These are phyloP conservation scores for Holacanthella duospinosa DNA, from an alignment of 2,888 invertebrate species.

Conservation along the genomic window DNA sequence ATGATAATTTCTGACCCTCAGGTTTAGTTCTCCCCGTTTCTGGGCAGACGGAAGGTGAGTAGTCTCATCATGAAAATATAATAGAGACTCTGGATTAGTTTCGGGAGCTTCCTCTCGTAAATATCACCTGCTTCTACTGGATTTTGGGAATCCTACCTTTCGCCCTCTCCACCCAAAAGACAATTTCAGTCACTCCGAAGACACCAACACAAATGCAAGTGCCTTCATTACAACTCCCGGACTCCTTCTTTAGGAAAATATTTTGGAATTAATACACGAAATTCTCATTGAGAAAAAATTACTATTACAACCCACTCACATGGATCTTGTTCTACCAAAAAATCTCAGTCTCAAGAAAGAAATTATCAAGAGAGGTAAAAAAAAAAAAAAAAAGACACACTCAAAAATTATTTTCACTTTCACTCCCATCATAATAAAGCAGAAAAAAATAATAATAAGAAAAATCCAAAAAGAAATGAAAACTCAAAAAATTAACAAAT, in stretches of 20 bases:
- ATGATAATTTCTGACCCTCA: no score
- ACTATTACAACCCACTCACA: background rate
- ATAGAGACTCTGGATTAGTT: background rate
- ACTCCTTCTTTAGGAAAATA: no score
- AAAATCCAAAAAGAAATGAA: no score
- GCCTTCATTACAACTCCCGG: no score
- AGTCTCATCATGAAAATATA: background rate
- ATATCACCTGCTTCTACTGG: conserved; percentile 2
- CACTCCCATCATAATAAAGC: no score
- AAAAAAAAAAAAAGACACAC: background rate
- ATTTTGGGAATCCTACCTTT: background rate
- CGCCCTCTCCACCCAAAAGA: no score
- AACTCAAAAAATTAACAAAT: no score
- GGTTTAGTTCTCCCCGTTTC: no score
- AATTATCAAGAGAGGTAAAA: conserved; percentile 17
- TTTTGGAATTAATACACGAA: background rate
- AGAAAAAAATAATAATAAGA: no score
- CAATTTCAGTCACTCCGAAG: background rate
- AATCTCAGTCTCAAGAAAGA: conserved; percentile 21
- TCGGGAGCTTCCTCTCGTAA: background rate
- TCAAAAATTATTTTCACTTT: no score
- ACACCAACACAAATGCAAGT: background rate
- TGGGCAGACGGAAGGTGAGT: background rate
- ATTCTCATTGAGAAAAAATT: background rate
- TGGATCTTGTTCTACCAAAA: conserved; percentile 28